Percentiles rank a stretch among this genome's conserved stretches.
phyloP scores from a whole-genome alignment of 2,113 vertebrate species.

The Psettodes erumei region DNA sequence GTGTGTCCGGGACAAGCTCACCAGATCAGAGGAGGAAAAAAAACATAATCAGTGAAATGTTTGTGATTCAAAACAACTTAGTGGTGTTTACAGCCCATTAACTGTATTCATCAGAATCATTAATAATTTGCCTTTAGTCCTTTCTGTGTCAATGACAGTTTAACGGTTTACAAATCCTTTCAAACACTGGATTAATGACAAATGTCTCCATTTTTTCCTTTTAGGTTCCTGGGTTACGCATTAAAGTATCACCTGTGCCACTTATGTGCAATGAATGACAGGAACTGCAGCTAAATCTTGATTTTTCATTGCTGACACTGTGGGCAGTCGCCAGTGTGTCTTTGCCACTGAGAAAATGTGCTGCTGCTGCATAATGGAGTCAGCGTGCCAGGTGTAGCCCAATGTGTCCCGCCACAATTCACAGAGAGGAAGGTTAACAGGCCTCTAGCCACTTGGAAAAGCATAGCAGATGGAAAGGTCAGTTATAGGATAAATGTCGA shows the following conservation, averaged over 20 bases:
- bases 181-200: slow-evolving; percentile 65
- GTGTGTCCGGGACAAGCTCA: background rate
- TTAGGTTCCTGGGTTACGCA: slow-evolving; percentile 75
- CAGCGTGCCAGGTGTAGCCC: slow-evolving; percentile 67
- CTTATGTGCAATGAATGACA: slow-evolving; percentile 76
- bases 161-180: slow-evolving; percentile 76
- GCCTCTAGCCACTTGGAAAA: slow-evolving; percentile 75
- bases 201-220: slow-evolving; percentile 68
- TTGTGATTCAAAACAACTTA: slow-evolving; percentile 66
- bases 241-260: slow-evolving; percentile 75
- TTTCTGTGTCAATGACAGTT: slow-evolving; percentile 74
- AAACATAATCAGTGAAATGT: slow-evolving; percentile 36
- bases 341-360: slow-evolving; percentile 66
- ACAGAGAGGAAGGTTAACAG: slow-evolving; percentile 76
- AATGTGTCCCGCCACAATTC: slow-evolving; percentile 70
- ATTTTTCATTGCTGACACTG: slow-evolving; percentile 70
- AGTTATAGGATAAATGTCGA: slow-evolving; percentile 78
- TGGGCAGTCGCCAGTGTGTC: slow-evolving; percentile 55
- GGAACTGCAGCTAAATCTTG: slow-evolving; percentile 65
- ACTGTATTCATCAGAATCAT: slow-evolving; percentile 69
- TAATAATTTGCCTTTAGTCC: slow-evolving; percentile 72
- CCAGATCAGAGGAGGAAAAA: background rate
- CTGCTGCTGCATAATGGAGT: slow-evolving; percentile 68
- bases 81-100: slow-evolving; percentile 72
- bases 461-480: slow-evolving; percentile 76